Conservation (phyloP, 2,888 invertebrate species). For the Leptopterna dolabrata region DNA sequence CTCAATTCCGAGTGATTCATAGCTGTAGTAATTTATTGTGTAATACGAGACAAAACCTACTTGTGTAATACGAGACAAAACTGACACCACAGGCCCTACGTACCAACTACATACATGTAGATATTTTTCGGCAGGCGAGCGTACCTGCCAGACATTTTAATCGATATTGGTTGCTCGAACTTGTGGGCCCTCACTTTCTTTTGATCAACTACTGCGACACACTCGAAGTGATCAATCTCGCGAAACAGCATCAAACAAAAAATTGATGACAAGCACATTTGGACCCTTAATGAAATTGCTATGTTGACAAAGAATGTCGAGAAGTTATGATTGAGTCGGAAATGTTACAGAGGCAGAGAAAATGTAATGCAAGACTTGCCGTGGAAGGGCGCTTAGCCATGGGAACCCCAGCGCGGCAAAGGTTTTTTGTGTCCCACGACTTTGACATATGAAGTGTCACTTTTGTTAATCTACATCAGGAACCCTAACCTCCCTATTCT, state of each 20-base stretch:
- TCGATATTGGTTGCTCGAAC: no score
- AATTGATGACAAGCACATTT: not conserved
- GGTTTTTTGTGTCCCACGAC: conserved; percentile 4
- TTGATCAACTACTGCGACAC: no score
- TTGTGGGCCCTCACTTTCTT: no score
- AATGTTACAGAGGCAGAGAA: not conserved
- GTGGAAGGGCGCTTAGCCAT: not conserved
- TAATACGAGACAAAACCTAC: no score
- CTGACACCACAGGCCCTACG: no score
- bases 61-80: no score
- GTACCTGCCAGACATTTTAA: no score
- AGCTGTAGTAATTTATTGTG: no score
- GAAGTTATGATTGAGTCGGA: not conserved
- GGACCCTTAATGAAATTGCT: not conserved
- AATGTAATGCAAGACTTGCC: not conserved
- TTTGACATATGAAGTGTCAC: conserved; percentile 38
- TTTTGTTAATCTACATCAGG: conserved; percentile 28
- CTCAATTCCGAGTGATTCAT: no score
- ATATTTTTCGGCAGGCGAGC: no score
- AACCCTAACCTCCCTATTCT: not conserved
- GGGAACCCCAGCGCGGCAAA: not conserved
- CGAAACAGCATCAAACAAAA: not conserved
- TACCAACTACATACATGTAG: no score
- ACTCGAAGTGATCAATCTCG: no score
- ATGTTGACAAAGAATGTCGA: not conserved